phyloP scores from a whole-genome alignment of 2,888 invertebrate genomes.

The Parelbella ahira region DNA sequence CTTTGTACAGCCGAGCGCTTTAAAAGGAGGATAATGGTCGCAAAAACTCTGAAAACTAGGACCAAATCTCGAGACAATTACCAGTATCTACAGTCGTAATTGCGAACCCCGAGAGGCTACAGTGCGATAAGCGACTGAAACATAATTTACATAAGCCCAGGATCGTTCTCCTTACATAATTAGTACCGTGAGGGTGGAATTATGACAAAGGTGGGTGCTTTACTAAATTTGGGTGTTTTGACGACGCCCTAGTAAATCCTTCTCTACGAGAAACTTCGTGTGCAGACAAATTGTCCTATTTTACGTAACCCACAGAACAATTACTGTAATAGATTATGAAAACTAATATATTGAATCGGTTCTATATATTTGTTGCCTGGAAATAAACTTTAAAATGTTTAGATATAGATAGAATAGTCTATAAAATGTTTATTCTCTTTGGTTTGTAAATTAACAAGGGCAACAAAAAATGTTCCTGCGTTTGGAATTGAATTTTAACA shows the following conservation, averaged over 20 bases:
- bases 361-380: no score
- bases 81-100: constrained; percentile 52
- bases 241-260: neutral
- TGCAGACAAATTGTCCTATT: no score
- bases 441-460: no score
- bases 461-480: no score
- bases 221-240: constrained; percentile 8
- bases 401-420: no score
- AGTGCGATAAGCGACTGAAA: constrained; percentile 18
- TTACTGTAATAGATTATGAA: no score
- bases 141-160: constrained; percentile 22
- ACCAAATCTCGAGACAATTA: constrained; percentile 53
- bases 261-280: neutral
- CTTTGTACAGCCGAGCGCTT: constrained; percentile 2
- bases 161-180: constrained; percentile 16
- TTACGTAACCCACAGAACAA: no score
- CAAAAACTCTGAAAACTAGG: constrained; percentile 30
- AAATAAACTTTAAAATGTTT: no score
- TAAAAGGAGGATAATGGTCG: constrained; percentile 9
- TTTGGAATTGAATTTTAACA: no score
- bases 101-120: constrained; percentile 38
- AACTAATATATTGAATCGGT: no score
- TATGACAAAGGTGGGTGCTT: constrained; percentile 20
- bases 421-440: no score
- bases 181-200: constrained; percentile 19